Conservation (phyloP, 2,113 vertebrate species). For the Nerophis ophidion region DNA sequence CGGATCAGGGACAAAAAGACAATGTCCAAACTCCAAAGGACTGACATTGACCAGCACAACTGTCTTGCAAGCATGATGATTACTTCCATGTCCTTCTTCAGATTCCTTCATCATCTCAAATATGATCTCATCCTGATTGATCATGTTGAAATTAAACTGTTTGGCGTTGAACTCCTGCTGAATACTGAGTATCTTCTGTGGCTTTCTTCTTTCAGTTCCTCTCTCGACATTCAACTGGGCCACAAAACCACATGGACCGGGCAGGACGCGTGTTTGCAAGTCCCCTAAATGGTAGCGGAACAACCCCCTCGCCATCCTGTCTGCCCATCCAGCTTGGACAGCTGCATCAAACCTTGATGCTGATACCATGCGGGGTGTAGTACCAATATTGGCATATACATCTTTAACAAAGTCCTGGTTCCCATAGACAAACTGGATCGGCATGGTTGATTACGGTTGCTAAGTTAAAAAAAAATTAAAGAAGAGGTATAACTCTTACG, state of each 20-base stretch:
- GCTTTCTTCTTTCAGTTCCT: conserved; percentile 75
- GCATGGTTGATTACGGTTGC: conserved; percentile 37
- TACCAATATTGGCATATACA: conserved; percentile 1
- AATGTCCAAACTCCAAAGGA: conserved; percentile 84
- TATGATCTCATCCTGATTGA: conserved; percentile 75
- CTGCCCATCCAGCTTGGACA: conserved; percentile 72
- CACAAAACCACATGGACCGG: conserved; percentile 70
- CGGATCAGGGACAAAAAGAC: conserved; percentile 82
- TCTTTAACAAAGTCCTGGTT: conserved; percentile 63
- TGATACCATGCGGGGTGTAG: not conserved
- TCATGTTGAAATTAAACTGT: conserved; percentile 84
- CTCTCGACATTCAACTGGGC: conserved; percentile 83
- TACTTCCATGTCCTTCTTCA: not conserved
- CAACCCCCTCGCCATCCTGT: conserved; percentile 74
- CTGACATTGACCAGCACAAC: conserved; percentile 81
- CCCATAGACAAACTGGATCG: conserved; percentile 67
- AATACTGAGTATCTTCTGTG: conserved; percentile 79
- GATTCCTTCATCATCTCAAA: conserved; percentile 65
- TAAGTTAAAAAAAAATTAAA: not conserved
- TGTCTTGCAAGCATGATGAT: conserved; percentile 26
- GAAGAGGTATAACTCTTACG: not conserved
- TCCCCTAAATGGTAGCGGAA: conserved; percentile 80
- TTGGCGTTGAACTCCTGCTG: conserved; percentile 73
- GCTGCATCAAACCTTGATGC: conserved; percentile 69
- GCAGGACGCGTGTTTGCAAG: conserved; percentile 75